These are phyloP conservation scores for Phoxinus phoxinus DNA, from an alignment of 2,113 vertebrate species.

Conservation along the genomic window DNA sequence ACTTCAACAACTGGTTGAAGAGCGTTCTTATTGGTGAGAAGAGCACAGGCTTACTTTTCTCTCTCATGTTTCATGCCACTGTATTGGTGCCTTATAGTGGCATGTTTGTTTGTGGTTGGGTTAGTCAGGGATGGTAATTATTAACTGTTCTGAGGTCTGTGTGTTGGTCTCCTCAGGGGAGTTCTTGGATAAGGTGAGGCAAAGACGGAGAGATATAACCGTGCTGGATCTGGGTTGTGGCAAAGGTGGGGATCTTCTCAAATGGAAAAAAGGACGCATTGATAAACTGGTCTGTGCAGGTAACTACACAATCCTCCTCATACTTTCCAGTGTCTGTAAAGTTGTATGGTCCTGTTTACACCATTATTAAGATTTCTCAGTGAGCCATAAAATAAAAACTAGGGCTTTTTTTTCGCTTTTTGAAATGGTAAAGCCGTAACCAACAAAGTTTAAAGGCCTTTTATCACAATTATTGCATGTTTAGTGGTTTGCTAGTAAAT, in stretches of 20 bases:
- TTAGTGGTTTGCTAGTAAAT: background rate
- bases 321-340: background rate
- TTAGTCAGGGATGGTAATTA: too few species aligned
- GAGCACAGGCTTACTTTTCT: background rate
- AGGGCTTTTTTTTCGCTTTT: background rate
- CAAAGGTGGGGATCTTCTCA: conserved; percentile 96
- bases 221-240: conserved; percentile 97
- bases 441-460: background rate
- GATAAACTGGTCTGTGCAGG: conserved; percentile 91
- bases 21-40: conserved; percentile 91
- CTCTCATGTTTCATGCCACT: background rate
- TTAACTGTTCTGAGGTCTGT: background rate
- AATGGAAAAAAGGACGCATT: conserved; percentile 95
- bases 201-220: conserved; percentile 74
- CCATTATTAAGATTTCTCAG: background rate
- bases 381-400: background rate
- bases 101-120: background rate
- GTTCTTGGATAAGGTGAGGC: conserved; percentile 84
- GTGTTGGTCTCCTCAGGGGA: conserved; percentile 79
- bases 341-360: background rate
- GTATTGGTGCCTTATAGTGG: conserved; percentile 28
- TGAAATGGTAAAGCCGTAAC: background rate
- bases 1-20: conserved; percentile 99
- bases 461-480: background rate
- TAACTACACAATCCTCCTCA: conserved; percentile 64